A percentile compares a stretch with the other conserved stretches of the same genome.
These are phyloP conservation scores for Eonycteris spelaea DNA, from an alignment of 2,113 vertebrate species.

Conservation along the genomic window DNA sequence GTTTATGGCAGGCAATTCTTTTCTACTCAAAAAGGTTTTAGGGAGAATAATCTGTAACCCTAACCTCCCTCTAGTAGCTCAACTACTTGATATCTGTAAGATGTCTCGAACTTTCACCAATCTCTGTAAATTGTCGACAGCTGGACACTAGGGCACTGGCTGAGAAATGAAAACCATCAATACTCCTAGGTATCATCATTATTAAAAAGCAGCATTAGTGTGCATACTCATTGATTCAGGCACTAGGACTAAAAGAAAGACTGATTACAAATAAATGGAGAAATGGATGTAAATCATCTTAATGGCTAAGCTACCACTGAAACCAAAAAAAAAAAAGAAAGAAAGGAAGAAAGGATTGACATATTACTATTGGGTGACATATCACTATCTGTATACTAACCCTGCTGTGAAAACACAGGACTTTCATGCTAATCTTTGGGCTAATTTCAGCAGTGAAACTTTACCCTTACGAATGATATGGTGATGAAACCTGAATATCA, in stretches of 20 bases:
- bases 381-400: constrained; percentile 47
- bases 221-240: constrained; percentile 58
- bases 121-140: constrained; percentile 43
- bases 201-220: constrained; percentile 49
- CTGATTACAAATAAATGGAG: constrained; percentile 64
- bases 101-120: constrained; percentile 8
- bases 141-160: constrained; percentile 29
- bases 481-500: constrained; percentile 62
- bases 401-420: constrained; percentile 37
- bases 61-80: constrained; percentile 19
- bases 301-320: constrained; percentile 19
- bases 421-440: constrained; percentile 36
- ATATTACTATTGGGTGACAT: constrained; percentile 28
- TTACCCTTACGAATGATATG: constrained; percentile 50
- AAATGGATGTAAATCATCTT: constrained; percentile 56
- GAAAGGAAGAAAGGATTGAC: neutral
- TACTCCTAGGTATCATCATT: constrained; percentile 55
- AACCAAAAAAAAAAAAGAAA: neutral
- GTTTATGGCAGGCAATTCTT: constrained; percentile 24
- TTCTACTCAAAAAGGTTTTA: constrained; percentile 36
- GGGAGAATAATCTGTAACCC: constrained; percentile 8
- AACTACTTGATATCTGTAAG: constrained; percentile 38
- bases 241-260: constrained; percentile 49
- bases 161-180: constrained; percentile 54
- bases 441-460: constrained; percentile 58